These are phyloP conservation scores for Melangyna quadrimaculata DNA, from an alignment of 2,888 invertebrate species.

Conservation along the genomic window DNA sequence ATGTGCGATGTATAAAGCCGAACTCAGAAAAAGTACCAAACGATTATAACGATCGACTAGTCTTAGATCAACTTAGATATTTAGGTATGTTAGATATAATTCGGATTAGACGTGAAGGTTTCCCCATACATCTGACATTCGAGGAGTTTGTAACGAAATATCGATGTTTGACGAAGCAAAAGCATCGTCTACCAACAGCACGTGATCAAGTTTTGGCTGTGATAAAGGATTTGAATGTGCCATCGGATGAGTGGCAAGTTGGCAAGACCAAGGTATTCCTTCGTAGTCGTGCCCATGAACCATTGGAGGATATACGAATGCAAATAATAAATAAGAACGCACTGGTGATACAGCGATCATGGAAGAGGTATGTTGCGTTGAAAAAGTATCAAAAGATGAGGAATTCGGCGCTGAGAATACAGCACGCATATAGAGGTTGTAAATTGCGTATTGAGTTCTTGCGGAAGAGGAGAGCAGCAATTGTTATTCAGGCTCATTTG, in stretches of 20 bases:
- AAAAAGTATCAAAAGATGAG: constrained; percentile 86
- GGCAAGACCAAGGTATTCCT: constrained; percentile 94
- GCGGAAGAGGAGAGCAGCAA: constrained; percentile 89
- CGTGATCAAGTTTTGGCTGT: constrained; percentile 79
- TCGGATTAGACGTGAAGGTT: constrained; percentile 93
- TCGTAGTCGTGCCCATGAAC: constrained; percentile 89
- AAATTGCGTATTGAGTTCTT: constrained; percentile 91
- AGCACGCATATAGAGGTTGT: constrained; percentile 93
- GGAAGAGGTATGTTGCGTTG: constrained; percentile 85
- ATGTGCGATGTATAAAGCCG: constrained; percentile 95
- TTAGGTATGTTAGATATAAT: constrained; percentile 97
- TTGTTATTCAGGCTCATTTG: constrained; percentile 92
- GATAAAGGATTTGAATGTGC: constrained; percentile 85
- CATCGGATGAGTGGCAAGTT: constrained; percentile 92
- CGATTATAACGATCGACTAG: constrained; percentile 89
- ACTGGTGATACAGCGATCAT: constrained; percentile 88
- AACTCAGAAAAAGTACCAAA: constrained; percentile 92
- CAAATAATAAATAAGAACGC: constrained; percentile 87
- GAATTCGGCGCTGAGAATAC: constrained; percentile 87
- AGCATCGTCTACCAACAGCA: constrained; percentile 73
- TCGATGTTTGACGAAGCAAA: constrained; percentile 84
- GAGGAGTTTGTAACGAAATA: constrained; percentile 89
- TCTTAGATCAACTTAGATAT: constrained; percentile 93
- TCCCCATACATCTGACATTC: constrained; percentile 91
- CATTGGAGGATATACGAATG: constrained; percentile 90